Evolutionary conservation across 2,888 invertebrate species (phyloP).

Genomic region (Stenchaetothrips biformis): DNA sequence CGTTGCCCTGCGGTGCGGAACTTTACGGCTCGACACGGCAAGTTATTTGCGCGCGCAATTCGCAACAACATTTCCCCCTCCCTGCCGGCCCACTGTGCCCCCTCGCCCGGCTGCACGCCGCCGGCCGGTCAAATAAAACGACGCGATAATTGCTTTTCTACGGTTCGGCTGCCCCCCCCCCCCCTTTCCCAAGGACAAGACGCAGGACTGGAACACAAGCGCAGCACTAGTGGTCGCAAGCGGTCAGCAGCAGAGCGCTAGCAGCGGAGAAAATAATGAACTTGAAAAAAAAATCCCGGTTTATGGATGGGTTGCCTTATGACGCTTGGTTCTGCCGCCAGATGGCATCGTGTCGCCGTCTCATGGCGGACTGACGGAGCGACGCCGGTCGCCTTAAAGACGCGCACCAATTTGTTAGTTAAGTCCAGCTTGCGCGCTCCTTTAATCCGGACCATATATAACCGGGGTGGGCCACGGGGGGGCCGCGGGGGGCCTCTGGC

Average conservation of each 20-base stretch:
- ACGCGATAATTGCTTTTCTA: no score
- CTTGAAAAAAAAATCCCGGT: neutral
- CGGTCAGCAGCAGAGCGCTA: neutral
- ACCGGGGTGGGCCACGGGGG: neutral
- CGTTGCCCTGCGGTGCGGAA: no score
- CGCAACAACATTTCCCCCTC: neutral
- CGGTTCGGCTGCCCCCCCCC: no score
- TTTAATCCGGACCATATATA: neutral
- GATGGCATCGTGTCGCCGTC: neutral
- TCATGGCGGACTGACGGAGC: neutral
- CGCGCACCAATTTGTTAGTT: conserved; percentile 9
- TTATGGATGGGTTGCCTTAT: neutral
- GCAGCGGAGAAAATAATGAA: neutral
- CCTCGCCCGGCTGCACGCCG: no score
- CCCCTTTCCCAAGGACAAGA: neutral
- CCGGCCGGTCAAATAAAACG: no score
- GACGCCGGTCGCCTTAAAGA: neutral
- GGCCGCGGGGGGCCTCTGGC: neutral
- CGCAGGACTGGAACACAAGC: neutral
- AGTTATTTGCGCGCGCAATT: no score
- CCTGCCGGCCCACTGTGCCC: neutral
- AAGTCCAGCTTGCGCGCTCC: neutral
- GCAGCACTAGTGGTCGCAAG: neutral
- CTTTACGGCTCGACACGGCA: no score
- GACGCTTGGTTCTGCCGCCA: neutral